A percentile compares a stretch with the other conserved stretches of the same genome.
These are phyloP conservation scores for Perccottus glenii DNA, from an alignment of 2,113 vertebrate genomes.

Conservation along the genomic window DNA sequence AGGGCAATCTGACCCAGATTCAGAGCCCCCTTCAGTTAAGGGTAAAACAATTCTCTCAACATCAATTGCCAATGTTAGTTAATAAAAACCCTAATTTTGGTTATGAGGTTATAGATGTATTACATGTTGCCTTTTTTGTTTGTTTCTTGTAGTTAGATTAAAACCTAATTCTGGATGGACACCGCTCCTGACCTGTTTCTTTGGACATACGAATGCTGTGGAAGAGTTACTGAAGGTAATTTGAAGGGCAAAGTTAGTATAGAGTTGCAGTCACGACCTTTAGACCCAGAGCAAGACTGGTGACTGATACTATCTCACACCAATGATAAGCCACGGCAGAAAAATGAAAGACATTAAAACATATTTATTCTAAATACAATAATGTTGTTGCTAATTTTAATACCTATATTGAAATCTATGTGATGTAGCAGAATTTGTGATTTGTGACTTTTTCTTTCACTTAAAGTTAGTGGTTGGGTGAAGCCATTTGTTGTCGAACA, in stretches of 20 bases:
- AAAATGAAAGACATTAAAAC: too few species aligned
- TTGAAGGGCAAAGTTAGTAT: too few species aligned
- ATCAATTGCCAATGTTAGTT: slow-evolving; percentile 88
- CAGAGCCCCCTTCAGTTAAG: slow-evolving; percentile 76
- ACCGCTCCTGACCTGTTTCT: slow-evolving; percentile 88
- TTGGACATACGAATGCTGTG: slow-evolving; percentile 85
- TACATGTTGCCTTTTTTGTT: background rate
- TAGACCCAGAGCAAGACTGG: too few species aligned
- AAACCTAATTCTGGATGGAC: slow-evolving; percentile 88
- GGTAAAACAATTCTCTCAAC: slow-evolving; percentile 70
- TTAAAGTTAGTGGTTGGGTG: too few species aligned
- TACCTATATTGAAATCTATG: background rate
- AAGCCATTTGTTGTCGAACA: too few species aligned
- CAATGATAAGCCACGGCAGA: too few species aligned
- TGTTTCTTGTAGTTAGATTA: slow-evolving; percentile 79
- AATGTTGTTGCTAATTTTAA: background rate
- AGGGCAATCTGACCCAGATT: slow-evolving; percentile 80
- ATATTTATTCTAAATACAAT: too few species aligned
- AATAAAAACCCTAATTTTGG: background rate
- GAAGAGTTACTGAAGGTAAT: slow-evolving; percentile 89
- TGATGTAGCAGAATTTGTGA: too few species aligned
- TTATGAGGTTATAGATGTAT: background rate
- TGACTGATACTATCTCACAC: too few species aligned
- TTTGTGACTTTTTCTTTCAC: too few species aligned
- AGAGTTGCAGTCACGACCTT: too few species aligned